Conservation (phyloP, 2,888 invertebrate species). For the Megaustenia siamemsis region DNA sequence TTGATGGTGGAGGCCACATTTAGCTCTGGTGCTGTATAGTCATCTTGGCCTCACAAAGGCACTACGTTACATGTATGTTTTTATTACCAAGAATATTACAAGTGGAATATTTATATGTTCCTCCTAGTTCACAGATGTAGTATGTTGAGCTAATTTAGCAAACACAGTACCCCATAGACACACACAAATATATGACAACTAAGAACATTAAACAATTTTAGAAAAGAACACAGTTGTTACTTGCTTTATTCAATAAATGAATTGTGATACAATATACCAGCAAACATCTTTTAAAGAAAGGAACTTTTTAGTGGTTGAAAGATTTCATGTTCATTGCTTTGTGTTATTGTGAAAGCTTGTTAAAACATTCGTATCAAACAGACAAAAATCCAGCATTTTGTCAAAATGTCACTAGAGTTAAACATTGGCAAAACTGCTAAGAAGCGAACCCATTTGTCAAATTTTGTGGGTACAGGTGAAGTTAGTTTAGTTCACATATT, state of each 20-base stretch:
- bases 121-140: no score
- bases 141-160: no score
- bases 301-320: background rate
- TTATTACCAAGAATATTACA: background rate
- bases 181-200: no score
- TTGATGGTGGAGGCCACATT: no score
- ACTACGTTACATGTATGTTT: background rate
- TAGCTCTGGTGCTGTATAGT: no score
- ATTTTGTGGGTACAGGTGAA: no score
- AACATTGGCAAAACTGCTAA: slow-evolving; percentile 26
- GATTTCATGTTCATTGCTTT: background rate
- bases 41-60: no score
- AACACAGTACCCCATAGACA: background rate
- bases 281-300: background rate
- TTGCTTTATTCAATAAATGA: slow-evolving; percentile 10
- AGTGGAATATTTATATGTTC: background rate
- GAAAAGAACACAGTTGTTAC: background rate
- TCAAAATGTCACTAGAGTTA: background rate
- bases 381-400: background rate
- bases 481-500: no score
- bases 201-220: background rate
- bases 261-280: slow-evolving; percentile 1
- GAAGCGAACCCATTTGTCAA: slow-evolving; percentile 37
- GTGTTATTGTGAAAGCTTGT: background rate
- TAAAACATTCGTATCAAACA: background rate